These are phyloP conservation scores for Clusia tigrina DNA, from an alignment of 2,888 invertebrate species.

Conservation along the genomic window DNA sequence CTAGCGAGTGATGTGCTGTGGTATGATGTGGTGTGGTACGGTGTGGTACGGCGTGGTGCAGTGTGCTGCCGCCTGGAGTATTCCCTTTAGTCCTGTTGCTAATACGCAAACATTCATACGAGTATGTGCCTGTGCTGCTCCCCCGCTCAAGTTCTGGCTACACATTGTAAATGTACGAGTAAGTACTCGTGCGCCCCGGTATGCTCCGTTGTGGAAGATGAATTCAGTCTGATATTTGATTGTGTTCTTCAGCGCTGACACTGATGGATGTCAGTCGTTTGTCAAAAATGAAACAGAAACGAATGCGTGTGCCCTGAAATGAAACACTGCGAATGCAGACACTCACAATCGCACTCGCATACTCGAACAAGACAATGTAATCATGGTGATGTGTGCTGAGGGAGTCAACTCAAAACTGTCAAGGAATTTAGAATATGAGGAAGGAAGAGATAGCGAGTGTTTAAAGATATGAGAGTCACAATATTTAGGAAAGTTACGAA, in stretches of 20 bases:
- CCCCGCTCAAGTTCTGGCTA: constrained; percentile 3
- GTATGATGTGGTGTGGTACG: background rate
- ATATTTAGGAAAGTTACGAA: too few relatives aligned
- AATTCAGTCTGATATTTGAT: constrained; percentile 14
- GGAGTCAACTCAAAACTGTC: too few relatives aligned
- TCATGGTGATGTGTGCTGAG: too few relatives aligned
- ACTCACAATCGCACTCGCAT: too few relatives aligned
- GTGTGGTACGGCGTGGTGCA: background rate
- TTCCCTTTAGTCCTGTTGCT: constrained; percentile 11
- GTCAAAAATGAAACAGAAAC: constrained; percentile 51
- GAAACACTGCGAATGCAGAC: background rate
- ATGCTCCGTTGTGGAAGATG: background rate
- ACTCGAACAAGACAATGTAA: too few relatives aligned
- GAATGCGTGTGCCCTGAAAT: constrained; percentile 15
- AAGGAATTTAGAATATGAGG: too few relatives aligned
- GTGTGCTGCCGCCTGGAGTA: background rate
- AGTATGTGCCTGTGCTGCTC: constrained; percentile 6
- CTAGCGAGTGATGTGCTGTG: background rate
- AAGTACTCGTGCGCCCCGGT: background rate
- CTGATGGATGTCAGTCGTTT: constrained; percentile 62
- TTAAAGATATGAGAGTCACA: too few relatives aligned
- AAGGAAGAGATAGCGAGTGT: too few relatives aligned
- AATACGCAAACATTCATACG: constrained; percentile 25
- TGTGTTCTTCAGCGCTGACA: constrained; percentile 44
- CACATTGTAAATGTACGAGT: constrained; percentile 16